Conservation (phyloP, 2,797 vertebrate species). For the Thunnus albacares region DNA sequence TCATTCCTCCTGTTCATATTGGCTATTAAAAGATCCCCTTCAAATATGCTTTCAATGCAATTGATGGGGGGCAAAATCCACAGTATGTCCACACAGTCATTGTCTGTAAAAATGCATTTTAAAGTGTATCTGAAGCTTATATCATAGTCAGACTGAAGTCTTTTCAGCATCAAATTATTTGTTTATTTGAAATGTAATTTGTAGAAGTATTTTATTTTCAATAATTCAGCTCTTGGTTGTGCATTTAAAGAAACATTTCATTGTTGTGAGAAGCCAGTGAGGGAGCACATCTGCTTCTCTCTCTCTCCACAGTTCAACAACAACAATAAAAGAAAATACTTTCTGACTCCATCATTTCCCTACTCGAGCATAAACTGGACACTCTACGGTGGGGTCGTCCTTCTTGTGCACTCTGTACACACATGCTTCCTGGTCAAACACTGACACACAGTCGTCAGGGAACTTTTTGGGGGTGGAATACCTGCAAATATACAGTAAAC, state of each 20-base stretch:
- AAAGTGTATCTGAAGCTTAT: no score
- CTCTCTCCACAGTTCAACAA: neutral
- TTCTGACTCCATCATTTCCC: constrained; percentile 57
- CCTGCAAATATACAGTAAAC: constrained; percentile 63
- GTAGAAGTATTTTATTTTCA: neutral
- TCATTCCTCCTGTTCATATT: no score
- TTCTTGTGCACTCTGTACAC: constrained; percentile 71
- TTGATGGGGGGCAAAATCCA: neutral
- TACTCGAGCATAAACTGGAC: constrained; percentile 11
- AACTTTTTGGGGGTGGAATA: fast-evolving
- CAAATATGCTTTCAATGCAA: no score
- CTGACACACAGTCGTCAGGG: constrained; percentile 59
- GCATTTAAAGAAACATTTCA: neutral
- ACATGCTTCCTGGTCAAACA: constrained; percentile 66
- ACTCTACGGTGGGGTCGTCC: constrained; percentile 49
- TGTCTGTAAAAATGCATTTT: no score
- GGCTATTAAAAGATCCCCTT: no score
- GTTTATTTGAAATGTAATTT: neutral
- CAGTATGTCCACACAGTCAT: no score
- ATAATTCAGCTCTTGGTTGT: neutral
- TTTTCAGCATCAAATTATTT: neutral
- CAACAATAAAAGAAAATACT: neutral
- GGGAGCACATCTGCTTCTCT: neutral
- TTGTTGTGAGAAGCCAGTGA: neutral
- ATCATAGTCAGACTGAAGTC: no score